These are phyloP conservation scores for Palythoa caribaeorum DNA, from an alignment of 92 coral and sea anemone species.

Conservation along the genomic window DNA sequence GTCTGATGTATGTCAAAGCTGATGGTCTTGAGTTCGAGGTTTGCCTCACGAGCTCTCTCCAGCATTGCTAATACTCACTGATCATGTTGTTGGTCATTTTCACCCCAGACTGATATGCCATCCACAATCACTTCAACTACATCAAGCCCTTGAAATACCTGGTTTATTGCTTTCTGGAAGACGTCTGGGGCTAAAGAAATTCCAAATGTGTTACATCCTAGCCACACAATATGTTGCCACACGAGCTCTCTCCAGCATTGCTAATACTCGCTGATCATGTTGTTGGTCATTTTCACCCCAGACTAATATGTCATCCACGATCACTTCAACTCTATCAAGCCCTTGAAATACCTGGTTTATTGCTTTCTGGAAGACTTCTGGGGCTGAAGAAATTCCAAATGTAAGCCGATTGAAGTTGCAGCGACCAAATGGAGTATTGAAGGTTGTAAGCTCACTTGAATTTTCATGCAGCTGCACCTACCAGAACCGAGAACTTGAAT, in stretches of 20 bases:
- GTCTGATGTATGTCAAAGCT: no score
- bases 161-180: conserved; percentile 39
- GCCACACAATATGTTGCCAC: no score
- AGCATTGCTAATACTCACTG: no score
- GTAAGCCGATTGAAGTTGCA: conserved; percentile 34
- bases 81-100: conserved; percentile 3
- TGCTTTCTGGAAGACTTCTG: conserved; percentile 42
- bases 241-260: neutral
- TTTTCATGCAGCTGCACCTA: conserved; percentile 44
- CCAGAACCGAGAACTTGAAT: conserved; percentile 46
- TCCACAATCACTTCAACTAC: conserved; percentile 24
- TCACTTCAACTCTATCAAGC: conserved; percentile 18
- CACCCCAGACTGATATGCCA: conserved; percentile 21
- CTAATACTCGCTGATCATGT: neutral
- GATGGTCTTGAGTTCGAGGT: conserved; percentile 23
- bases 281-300: conserved; percentile 21
- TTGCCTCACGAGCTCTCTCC: neutral
- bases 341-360: conserved; percentile 32
- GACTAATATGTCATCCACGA: conserved; percentile 21
- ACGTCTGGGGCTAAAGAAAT: conserved; percentile 23
- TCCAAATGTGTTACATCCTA: no score
- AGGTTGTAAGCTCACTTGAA: conserved; percentile 49
- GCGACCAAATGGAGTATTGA: conserved; percentile 49
- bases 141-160: conserved; percentile 27
- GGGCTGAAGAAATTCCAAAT: neutral